Evolutionary conservation across 1,140 invertebrate species (phyloP), one percentile per base, ranked within the genome.

Genomic region (Neelides sp.): DNA sequence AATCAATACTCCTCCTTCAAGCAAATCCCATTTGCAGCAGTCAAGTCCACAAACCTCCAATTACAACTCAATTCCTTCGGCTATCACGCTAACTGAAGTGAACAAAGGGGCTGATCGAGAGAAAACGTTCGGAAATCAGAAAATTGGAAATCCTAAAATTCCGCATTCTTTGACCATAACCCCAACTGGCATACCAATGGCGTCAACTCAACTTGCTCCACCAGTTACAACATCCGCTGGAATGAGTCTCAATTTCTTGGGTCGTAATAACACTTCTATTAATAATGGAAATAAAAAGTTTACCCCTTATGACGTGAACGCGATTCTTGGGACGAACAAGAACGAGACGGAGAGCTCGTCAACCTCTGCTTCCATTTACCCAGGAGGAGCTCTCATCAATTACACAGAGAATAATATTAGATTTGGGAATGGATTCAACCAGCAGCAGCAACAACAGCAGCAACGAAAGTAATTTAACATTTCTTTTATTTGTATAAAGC

Each of bases 111-210:
- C n/a, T n/a, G n/a, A n/a, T n/a, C n/a, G n/a, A n/a, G n/a, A n/a
- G n/a, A n/a, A n/a, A n/a, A n/a, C n/a, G n/a, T n/a, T n/a, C n/a
- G n/a, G n/a, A n/a, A n/a, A n/a, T n/a, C n/a, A n/a, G n/a, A n/a
- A n/a, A n/a, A n/a, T n/a, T n/a, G n/a, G n/a, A n/a, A n/a, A n/a
- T n/a, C n/a, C n/a, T 4, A 5, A 48, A 22, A 5, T 54, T 30
- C 41, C 47, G 8, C 53, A 55, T 19, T 50, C 53, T 2, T 44
- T 55, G 12, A 55, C 53, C 10, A 55, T 55, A 26, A 55, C 53
- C 3, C 53, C 53, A 8, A 35, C 17, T 47, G n/a, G 7, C n/a
- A 51, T 20, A 23, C 22, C 49, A 13, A 15, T 51, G 5, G 5
- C 44, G 13, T 51, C 49, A 30, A 10, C 28, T 24, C 49, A 22